Percentiles rank a stretch among this genome's conserved stretches.
Conservation (phyloP, 2,888 invertebrate genomes). For the Thera obeliscata region DNA sequence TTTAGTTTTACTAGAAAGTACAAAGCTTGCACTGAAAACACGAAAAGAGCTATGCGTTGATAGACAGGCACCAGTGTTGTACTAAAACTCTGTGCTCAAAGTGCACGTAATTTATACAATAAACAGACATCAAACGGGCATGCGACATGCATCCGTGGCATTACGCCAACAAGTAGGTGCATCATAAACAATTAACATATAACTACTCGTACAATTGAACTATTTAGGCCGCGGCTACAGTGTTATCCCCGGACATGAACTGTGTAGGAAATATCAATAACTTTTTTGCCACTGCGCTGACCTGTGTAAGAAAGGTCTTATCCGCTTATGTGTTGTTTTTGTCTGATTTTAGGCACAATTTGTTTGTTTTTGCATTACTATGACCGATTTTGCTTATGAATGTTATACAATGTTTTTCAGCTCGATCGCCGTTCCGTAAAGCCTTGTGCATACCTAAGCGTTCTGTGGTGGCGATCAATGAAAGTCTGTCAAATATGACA, state of each 20-base stretch:
- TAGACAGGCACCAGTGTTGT: constrained; percentile 18
- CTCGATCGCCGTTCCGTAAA: too few relatives aligned
- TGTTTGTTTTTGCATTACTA: neutral
- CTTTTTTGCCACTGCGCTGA: neutral
- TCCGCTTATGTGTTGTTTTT: constrained; percentile 13
- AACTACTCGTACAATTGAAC: constrained; percentile 17
- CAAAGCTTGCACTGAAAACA: neutral
- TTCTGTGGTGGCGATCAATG: too few relatives aligned
- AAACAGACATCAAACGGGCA: constrained; percentile 18
- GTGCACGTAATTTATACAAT: constrained; percentile 21
- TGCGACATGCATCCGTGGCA: constrained; percentile 36
- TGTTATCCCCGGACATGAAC: neutral
- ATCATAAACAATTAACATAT: constrained; percentile 40
- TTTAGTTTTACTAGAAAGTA: too few relatives aligned
- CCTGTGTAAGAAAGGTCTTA: too few relatives aligned
- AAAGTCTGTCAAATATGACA: too few relatives aligned
- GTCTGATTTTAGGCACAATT: neutral
- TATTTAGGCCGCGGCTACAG: neutral
- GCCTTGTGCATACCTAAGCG: too few relatives aligned
- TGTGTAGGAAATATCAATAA: neutral
- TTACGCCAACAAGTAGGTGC: constrained; percentile 34
- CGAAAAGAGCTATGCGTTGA: constrained; percentile 14
- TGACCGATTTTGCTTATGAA: neutral
- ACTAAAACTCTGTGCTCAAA: constrained; percentile 9
- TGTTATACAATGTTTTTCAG: neutral